Base-by-base conservation (phyloP, 2,113 vertebrate species). In the Athene cunicularia region DNA sequence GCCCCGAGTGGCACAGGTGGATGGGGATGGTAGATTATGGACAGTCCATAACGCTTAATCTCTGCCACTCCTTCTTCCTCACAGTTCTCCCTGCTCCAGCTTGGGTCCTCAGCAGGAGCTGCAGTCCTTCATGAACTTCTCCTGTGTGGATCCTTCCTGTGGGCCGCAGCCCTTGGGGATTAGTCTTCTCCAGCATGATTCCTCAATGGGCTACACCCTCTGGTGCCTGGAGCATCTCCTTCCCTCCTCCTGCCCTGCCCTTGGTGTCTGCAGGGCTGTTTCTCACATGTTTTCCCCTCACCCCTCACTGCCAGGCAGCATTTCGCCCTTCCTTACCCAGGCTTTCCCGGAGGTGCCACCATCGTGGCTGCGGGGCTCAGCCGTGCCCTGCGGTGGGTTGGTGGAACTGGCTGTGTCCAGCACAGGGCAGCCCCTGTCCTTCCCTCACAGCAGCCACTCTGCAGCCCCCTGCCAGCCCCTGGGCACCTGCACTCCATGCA, bases 371-470 rank as follows among this genome's bases (percentile, higher is more conserved):
- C 0, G 2, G 39, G 16, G 28, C 59, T 11, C 21, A 26, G 53
- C n/a, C 1, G 0, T 35, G 53, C 14, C 82, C 47, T 9, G 8
- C 0, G 0, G 28, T 0, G 3, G 39, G 14, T 18, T 0, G 0
- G 12, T 24, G 50, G 75, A 66, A 62, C 18, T 0, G 0, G 24
- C 33, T 41, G 39, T 39, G 22, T 33, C 37, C 0, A 1, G 12
- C 27, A 7, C 0, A 1, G 41, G 24, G 12, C 23, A 63, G 30
- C 17, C 41, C 8, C 2, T 37, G 0, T 27, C 66, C 1, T 0
- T 18, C 8, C 47, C 50, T 24, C 50, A 33, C 14, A 20, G 15
- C 2, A 10, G 11, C 41, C 2, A 1, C 33, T 45, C 12, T 0
- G 2, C 33, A n/a, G 23, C 4, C 22, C 23, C 4, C 30, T 13